phyloP scores from a whole-genome alignment of 2,797 vertebrate species.

The Malacoraja senta region DNA sequence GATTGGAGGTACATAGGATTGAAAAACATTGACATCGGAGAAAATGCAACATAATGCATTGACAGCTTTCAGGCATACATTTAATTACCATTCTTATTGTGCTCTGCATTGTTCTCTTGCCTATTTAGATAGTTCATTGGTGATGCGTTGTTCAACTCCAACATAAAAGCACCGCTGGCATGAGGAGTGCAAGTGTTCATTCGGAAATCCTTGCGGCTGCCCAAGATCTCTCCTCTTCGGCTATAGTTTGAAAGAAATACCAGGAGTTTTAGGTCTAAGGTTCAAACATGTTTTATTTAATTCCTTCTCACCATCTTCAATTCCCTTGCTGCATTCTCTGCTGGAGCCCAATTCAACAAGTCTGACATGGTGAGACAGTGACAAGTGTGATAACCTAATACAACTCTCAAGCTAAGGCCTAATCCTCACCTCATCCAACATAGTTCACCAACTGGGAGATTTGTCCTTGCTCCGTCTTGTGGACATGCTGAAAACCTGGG shows the following conservation, averaged over 20 bases:
- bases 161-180: constrained; percentile 58
- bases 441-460: not conserved
- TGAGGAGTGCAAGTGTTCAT: constrained; percentile 70
- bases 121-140: constrained; percentile 38
- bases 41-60: not conserved
- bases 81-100: not conserved
- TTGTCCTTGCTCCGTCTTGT: not conserved
- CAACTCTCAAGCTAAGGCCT: not conserved
- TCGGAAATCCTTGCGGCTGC: constrained; percentile 79
- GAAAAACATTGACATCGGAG: not conserved
- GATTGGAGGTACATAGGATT: not conserved
- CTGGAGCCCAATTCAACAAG: not conserved
- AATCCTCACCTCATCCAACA: not conserved
- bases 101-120: not conserved
- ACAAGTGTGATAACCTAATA: not conserved
- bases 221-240: constrained; percentile 68
- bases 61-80: not conserved
- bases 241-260: constrained; percentile 48
- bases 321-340: not conserved
- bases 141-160: constrained; percentile 51
- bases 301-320: no score
- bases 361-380: not conserved
- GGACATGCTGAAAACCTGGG: not conserved
- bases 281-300: not conserved
- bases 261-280: accelerated